A percentile compares a stretch with the other conserved stretches of the same genome.
Conservation (phyloP, 2,113 vertebrate species). For the Platycercus adscitus region DNA sequence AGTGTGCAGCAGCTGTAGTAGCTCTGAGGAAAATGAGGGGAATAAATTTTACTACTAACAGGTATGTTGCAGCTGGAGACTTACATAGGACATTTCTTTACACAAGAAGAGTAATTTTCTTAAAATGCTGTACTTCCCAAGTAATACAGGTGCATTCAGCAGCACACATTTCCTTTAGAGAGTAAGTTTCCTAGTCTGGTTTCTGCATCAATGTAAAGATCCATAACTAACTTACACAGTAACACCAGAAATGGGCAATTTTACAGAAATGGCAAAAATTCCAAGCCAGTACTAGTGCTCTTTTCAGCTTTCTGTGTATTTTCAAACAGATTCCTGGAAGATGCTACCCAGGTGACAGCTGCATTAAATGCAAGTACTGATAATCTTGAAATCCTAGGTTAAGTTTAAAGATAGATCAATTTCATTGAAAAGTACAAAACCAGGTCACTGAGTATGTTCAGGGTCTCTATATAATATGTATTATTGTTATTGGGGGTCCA, state of each 20-base stretch:
- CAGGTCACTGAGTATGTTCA: not conserved
- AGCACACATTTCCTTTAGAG: not conserved
- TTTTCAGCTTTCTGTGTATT: not conserved
- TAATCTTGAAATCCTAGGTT: not conserved
- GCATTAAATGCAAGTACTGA: not conserved
- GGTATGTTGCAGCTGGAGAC: not conserved
- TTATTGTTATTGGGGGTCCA: not conserved
- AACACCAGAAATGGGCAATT: not conserved
- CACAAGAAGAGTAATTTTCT: not conserved
- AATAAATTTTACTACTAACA: not conserved
- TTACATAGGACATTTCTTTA: not conserved
- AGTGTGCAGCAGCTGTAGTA: not conserved
- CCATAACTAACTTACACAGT: not conserved
- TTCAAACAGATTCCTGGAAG: not conserved
- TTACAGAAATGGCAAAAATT: not conserved
- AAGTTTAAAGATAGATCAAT: not conserved
- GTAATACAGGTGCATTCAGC: not conserved
- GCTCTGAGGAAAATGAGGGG: not conserved
- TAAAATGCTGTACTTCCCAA: not conserved
- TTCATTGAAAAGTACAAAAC: not conserved
- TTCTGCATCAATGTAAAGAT: not conserved
- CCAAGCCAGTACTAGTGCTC: not conserved
- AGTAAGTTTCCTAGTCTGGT: not conserved
- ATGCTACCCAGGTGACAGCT: not conserved
- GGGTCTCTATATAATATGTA: not conserved